Conservation (phyloP, 2,113 vertebrate species). For the Varanus salvator region DNA sequence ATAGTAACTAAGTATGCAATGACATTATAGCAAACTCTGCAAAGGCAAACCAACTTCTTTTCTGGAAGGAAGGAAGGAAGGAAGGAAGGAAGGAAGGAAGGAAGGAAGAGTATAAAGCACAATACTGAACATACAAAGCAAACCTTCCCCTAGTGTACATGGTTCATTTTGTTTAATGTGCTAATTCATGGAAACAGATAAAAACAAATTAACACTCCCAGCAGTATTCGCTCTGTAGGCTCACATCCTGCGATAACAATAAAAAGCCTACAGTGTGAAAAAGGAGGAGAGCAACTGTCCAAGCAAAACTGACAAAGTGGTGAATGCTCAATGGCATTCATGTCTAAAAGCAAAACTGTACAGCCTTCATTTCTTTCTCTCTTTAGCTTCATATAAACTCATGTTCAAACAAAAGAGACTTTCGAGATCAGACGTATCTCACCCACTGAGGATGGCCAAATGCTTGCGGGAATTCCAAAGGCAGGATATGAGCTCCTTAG, state of each 20-base stretch:
- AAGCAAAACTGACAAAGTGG: not conserved
- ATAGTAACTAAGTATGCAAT: not conserved
- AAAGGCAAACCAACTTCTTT: not conserved
- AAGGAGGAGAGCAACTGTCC: not conserved
- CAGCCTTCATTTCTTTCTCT: not conserved
- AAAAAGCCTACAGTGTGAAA: conserved; percentile 30
- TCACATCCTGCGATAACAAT: conserved; percentile 39
- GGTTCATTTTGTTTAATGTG: not conserved
- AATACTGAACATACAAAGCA: conserved; percentile 1
- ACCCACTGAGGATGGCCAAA: too few species aligned
- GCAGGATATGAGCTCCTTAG: too few species aligned
- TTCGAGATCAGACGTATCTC: too few species aligned
- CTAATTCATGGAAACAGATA: not conserved
- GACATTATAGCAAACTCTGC: not conserved
- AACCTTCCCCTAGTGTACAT: not conserved
- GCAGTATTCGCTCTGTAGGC: not conserved
- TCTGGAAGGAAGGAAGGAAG: too few species aligned
- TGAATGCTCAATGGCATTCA: not conserved
- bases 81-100: too few species aligned
- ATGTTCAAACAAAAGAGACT: not conserved
- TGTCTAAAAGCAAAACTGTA: not conserved
- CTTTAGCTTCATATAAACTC: not conserved
- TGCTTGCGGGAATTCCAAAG: too few species aligned
- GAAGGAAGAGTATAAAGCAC: conserved; percentile 22
- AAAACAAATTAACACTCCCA: not conserved